Base-by-base conservation (phyloP, 2,888 invertebrate genomes). In the Tanaodytes sp. region DNA sequence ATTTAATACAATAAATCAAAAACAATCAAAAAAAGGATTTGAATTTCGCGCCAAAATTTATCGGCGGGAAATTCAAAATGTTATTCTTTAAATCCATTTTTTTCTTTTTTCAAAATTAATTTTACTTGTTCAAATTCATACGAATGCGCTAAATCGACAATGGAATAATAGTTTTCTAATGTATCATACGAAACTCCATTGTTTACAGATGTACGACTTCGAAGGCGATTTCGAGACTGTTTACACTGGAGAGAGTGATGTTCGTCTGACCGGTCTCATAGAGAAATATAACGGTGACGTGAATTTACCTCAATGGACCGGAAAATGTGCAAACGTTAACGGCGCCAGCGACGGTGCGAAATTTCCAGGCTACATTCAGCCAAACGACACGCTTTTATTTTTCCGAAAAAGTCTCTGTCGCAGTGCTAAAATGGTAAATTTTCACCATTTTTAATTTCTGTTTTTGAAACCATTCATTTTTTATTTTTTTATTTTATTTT, bases 401-500 rank as follows among this genome's bases (percentile, higher is more conserved):
- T 96, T 90, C 84, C 88, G 95, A 67, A 94, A 94, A 82, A 94
- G 94, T 80, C 88, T 96, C 79, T 96, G 96, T 82, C 88, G 96
- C 63, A 90, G 93, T n/a, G 92, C 92, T 19, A 88, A 88, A 43
- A 86, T 95, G 89, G 94, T 94, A 80, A 42, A 23, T 23, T 23
- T 23, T n/a, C n/a, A n/a, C n/a, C n/a, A n/a, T n/a, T n/a, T n/a
- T n/a, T n/a, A n/a, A n/a, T 43, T 58, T 46, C 19, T 33, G n/a
- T 40, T 43, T 40, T 8, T 45, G 39, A 9, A 3, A 52, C 37
- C 48, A 36, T 20, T 40, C 15, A 1, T 33, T 42, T 19, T 42
- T 18, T 42, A 42, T 18, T 3, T 11, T 19, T 42, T 19, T 42
- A 2, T 37, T 14, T 23, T 40, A 11, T 46, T n/a, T n/a, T n/a